Evolutionary conservation across 2,797 vertebrate genomes (phyloP).

Genomic region (Manis crassicaudata): DNA sequence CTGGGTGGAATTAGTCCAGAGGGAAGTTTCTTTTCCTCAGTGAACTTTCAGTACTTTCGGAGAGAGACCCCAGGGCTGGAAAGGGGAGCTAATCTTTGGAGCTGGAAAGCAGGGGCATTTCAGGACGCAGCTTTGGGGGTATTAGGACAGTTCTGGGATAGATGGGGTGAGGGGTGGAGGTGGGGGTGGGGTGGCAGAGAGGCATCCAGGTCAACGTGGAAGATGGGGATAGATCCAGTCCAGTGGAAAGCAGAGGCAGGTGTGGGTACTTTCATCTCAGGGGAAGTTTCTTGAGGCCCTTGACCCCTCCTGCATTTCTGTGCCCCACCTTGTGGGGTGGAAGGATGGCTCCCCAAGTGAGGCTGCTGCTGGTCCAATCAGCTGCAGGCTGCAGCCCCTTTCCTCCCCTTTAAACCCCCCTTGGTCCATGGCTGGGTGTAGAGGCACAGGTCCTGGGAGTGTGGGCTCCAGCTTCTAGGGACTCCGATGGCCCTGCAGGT

Average conservation of each 20-base stretch:
- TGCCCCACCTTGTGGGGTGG: background rate
- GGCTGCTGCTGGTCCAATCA: background rate
- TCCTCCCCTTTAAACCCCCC: background rate
- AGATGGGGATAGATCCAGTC: background rate
- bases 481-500: background rate
- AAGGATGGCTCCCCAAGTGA: background rate
- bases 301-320: background rate
- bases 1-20: background rate
- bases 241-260: background rate
- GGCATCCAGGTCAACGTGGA: background rate
- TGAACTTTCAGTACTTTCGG: background rate
- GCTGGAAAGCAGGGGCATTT: background rate
- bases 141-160: background rate
- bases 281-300: background rate
- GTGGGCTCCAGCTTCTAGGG: background rate
- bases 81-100: background rate
- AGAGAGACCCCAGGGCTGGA: background rate
- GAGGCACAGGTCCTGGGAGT: background rate
- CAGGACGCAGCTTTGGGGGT: background rate
- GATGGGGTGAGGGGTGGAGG: background rate
- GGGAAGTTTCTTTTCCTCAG: background rate
- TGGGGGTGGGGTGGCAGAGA: background rate
- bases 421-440: background rate
- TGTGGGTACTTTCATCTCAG: background rate
- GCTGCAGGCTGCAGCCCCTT: background rate